Evolutionary conservation across 2,113 vertebrate genomes (phyloP), one percentile per base, ranked within the genome.

Genomic region (Jacana jacana): DNA sequence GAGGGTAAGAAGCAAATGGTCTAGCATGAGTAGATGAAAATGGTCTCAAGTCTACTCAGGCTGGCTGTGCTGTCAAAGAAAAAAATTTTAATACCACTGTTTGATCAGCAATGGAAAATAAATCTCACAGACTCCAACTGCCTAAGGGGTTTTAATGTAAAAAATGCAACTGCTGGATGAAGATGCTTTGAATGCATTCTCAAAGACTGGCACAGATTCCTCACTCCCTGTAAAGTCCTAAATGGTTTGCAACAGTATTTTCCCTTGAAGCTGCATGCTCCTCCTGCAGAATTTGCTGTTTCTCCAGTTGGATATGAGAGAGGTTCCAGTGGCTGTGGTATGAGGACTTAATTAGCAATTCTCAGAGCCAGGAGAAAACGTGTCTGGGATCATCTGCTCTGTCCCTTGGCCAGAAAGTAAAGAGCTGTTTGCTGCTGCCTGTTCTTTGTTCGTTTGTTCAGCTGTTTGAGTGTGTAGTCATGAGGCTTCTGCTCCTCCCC

Each of bases 21-120:
- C 66, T 85, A 76, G 77, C 77, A 95, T 92, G 72, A 86, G 89
- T 33, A 93, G 69, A 97, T 88, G 73, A 89, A 91, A 92, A 95
- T 96, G 33, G 60, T 78, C 81, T 75, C 6, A 0, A 88, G 75
- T 40, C 86, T 68, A 44, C 86, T 81, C 39, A 7, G 44, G 77
- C 93, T 89, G 72, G 37, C 81, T 78, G 16, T 48, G 76, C 86
- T 96, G 83, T 91, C 90, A 92, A 81, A 93, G 44, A n/a, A 57
- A 61, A 61, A 0, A 0, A 52, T 91, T 91, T 87, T 92, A 94
- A 92, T 94, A 79, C 44, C 1, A 0, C 73, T 89, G 64, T 81
- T 87, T 96, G 88, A 79, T 86, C 91, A 88, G 80, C 92, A 93
- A 31, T 76, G 73, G 65, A 75, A 66, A 95, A 87, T 78, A 81